Percentiles rank a stretch among this genome's conserved stretches.
Evolutionary conservation across 2,113 vertebrate genomes (phyloP).

Genomic region (Dicentrarchus labrax): DNA sequence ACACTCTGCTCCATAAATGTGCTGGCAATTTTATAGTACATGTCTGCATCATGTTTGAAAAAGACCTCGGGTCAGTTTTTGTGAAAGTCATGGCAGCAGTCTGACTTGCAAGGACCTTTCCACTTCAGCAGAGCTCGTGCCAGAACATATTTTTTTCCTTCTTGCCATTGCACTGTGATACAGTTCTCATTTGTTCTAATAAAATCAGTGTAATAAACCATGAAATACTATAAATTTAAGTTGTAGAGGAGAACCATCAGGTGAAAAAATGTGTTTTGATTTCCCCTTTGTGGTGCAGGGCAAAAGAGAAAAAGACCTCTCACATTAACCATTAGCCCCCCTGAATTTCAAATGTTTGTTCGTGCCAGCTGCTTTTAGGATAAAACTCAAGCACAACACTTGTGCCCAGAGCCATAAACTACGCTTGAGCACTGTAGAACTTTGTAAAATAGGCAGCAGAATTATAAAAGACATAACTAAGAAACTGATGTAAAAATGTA

Average conservation of each 20-base stretch:
- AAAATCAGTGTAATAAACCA: slow-evolving; percentile 14
- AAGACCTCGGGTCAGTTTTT: background rate
- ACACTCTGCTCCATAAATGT: background rate
- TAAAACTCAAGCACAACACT: background rate
- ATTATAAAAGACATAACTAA: background rate
- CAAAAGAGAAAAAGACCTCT: background rate
- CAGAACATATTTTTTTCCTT: background rate
- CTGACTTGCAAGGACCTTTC: background rate
- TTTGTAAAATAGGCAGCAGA: background rate
- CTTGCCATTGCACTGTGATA: background rate
- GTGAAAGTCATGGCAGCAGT: background rate
- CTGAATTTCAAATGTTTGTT: background rate
- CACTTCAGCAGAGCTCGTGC: slow-evolving; percentile 4
- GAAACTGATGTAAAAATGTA: background rate
- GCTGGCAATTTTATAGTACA: background rate
- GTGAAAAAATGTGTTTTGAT: background rate
- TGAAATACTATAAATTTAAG: slow-evolving; percentile 7
- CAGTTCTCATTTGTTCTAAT: background rate
- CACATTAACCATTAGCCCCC: background rate
- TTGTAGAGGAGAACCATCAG: slow-evolving; percentile 3
- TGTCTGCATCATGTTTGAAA: background rate
- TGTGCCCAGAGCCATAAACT: background rate
- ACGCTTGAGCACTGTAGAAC: background rate
- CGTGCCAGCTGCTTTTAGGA: background rate
- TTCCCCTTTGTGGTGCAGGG: background rate